Evolutionary conservation across 35 echinoderm and acorn worm genomes (phyloP), one percentile per base, ranked within the genome.

Genomic region (Apostichopus japonicus): DNA sequence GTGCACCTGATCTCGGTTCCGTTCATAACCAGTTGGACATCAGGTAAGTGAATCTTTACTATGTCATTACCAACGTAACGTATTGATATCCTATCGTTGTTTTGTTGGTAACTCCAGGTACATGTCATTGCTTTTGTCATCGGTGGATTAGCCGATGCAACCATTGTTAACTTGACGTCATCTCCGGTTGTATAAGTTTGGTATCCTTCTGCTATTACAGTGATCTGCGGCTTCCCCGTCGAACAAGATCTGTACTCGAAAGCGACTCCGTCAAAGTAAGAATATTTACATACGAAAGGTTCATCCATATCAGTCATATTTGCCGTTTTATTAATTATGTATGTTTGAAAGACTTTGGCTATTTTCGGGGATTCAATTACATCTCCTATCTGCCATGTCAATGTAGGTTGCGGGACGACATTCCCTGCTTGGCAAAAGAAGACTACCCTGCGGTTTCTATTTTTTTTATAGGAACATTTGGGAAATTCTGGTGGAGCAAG

Each of bases 221-320:
- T 9, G 6, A 89, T 13, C 19, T 72, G 16, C 6, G 86, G 86
- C 13, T 72, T 71, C 6, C 61, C 63, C 2, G 72, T 89, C n/a
- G n/a, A 65, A 73, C 86, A 89, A 63, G 56, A 23, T 62, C 86
- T 22, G 24, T 72, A 17, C 17, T 89, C 86, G 59, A 17, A 53
- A 24, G 17, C 53, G 6, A 57, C 65, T 51, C 23, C 59, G 63
- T 65, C 86, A 17, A 73, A 19, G 63, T 89, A 89, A 10, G 33
- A 72, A 73, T 33, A 89, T 22, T 15, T 15, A 54, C 86, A 89
- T 63, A 65, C 86, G 22, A 33, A 89, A 23, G 81, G 9, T 22
- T 58, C 21, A n/a, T 84, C 15, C 8, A 84, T 57, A 58, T 84
- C 54, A 23, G 53, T 84, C 5, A 84, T 23, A 58, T 57, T n/a